Conservation (phyloP, 2,113 vertebrate genomes). For the Patagioenas fasciata region DNA sequence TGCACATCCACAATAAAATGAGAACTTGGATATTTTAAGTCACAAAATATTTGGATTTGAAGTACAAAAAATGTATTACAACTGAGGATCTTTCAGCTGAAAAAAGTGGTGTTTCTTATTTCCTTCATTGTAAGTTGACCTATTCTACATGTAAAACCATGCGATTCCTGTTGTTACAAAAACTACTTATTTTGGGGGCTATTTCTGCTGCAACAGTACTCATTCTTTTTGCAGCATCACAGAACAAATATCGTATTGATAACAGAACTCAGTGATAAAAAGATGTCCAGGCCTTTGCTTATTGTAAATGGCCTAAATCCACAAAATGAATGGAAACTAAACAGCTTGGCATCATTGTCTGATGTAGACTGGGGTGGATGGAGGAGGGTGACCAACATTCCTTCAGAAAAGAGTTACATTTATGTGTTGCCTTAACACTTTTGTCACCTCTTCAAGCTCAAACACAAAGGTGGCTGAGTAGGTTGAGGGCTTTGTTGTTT, state of each 20-base stretch:
- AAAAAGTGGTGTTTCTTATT: neutral
- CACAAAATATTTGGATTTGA: slow-evolving; percentile 11
- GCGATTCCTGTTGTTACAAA: neutral
- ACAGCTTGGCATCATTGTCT: neutral
- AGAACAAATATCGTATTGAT: neutral
- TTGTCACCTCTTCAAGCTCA: neutral
- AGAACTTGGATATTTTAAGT: neutral
- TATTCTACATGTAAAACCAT: neutral
- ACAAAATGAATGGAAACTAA: neutral
- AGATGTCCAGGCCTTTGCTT: neutral
- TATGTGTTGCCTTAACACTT: neutral
- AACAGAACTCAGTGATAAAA: neutral
- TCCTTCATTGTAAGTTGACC: neutral
- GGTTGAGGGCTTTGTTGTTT: neutral
- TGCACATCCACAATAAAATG: neutral
- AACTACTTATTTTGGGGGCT: neutral
- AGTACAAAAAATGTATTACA: neutral
- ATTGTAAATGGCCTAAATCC: neutral
- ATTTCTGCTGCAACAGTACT: neutral
- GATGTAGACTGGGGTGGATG: neutral
- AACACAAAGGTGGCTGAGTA: neutral
- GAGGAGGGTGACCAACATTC: neutral
- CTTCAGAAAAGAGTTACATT: neutral
- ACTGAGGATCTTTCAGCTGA: neutral
- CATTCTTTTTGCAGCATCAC: neutral